A percentile compares a stretch with the other conserved stretches of the same genome.
These are phyloP conservation scores for Luehdorfia chinensis DNA, from an alignment of 1,140 invertebrate species.

Conservation along the genomic window DNA sequence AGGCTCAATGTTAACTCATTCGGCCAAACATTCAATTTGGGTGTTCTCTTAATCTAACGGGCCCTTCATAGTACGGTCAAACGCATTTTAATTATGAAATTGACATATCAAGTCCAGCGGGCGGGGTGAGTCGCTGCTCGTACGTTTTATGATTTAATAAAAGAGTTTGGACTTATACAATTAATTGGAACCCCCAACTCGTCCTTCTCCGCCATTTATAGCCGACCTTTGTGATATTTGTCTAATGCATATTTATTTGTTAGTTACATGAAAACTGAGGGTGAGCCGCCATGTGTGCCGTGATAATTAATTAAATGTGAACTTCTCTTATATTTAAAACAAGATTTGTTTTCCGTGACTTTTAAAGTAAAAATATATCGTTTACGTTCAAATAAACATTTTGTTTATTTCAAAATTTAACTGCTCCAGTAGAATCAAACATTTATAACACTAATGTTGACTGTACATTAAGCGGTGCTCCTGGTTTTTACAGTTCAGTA, in stretches of 20 bases:
- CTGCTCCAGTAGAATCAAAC: too few relatives aligned
- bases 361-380: too few relatives aligned
- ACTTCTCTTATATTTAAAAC: too few relatives aligned
- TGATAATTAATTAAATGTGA: conserved; percentile 36
- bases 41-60: conserved; percentile 51
- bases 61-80: conserved; percentile 63
- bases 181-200: conserved; percentile 49
- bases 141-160: conserved; percentile 70
- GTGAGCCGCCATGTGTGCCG: conserved; percentile 44
- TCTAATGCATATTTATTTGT: conserved; percentile 74
- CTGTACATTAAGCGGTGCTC: too few relatives aligned
- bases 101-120: conserved; percentile 61
- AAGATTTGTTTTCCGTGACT: too few relatives aligned
- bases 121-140: conserved; percentile 29
- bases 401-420: too few relatives aligned
- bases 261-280: conserved; percentile 50
- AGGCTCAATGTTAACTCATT: conserved; percentile 39
- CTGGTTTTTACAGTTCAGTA: too few relatives aligned
- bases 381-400: too few relatives aligned
- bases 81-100: conserved; percentile 75
- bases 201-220: conserved; percentile 44
- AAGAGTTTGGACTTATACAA: conserved; percentile 65
- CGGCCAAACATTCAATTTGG: conserved; percentile 60
- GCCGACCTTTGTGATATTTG: conserved; percentile 58
- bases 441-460: too few relatives aligned